phyloP scores from a whole-genome alignment of 1,140 invertebrate genomes.

The Laupala kohalensis region DNA sequence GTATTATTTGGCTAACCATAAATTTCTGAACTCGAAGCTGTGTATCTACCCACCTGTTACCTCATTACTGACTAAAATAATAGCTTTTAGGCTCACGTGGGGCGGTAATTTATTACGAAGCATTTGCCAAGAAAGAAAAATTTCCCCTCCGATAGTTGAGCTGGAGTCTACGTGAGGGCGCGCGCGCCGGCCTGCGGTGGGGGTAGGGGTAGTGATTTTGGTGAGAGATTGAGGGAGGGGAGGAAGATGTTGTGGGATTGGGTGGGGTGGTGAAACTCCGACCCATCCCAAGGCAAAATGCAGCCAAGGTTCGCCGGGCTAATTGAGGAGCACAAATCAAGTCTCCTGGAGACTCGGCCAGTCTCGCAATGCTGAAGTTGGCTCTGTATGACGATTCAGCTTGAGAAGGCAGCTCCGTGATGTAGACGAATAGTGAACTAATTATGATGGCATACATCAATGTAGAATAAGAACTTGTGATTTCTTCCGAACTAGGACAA shows the following conservation, averaged over 20 bases:
- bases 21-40: neutral
- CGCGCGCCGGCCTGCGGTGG: too few relatives aligned
- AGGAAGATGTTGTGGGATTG: neutral
- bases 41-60: constrained; percentile 7
- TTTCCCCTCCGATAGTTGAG: neutral
- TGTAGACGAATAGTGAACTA: too few relatives aligned
- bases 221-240: neutral
- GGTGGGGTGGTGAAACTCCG: too few relatives aligned
- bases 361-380: too few relatives aligned
- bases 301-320: neutral
- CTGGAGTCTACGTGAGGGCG: neutral
- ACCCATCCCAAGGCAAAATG: neutral
- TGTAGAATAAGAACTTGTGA: too few relatives aligned
- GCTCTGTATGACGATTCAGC: too few relatives aligned
- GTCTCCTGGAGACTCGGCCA: too few relatives aligned
- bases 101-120: constrained; percentile 10
- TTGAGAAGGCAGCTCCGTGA: too few relatives aligned
- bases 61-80: constrained; percentile 9
- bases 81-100: neutral
- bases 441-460: too few relatives aligned
- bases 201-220: neutral
- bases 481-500: too few relatives aligned
- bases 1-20: constrained; percentile 6
- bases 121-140: constrained; percentile 8
- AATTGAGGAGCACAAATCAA: constrained; percentile 12